phyloP scores from a whole-genome alignment of 92 coral and sea anemone genomes.

The Pocillopora meandrina region DNA sequence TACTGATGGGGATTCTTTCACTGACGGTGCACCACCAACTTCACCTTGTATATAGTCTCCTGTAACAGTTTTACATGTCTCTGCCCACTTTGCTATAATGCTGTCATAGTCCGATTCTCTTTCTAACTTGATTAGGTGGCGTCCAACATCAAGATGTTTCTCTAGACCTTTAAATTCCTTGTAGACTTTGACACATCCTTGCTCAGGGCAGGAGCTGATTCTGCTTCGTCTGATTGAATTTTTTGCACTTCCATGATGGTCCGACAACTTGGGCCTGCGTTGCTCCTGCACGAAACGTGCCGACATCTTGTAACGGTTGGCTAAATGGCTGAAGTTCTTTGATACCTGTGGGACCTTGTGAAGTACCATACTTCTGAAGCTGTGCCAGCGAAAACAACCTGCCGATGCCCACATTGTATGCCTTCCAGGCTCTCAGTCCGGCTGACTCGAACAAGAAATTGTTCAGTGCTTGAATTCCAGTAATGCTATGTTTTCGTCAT shows the following conservation, averaged over 20 bases:
- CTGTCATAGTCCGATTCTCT: conserved; percentile 24
- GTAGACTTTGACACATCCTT: conserved; percentile 34
- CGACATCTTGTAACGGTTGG: conserved; percentile 12
- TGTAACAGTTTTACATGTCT: conserved; percentile 23
- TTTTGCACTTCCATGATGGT: neutral
- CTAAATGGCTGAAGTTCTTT: conserved; percentile 15
- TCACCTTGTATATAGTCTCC: conserved; percentile 19
- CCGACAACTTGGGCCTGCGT: neutral
- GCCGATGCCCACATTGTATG: conserved; percentile 14
- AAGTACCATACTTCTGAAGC: conserved; percentile 11
- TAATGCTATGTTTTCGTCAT: conserved; percentile 19
- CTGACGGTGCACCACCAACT: neutral
- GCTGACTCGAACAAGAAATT: conserved; percentile 17
- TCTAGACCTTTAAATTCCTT: conserved; percentile 1
- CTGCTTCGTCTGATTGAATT: neutral
- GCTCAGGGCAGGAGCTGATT: conserved; percentile 22
- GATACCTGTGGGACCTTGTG: conserved; percentile 19
- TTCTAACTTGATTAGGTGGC: conserved; percentile 14
- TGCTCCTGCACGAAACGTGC: neutral
- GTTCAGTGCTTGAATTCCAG: conserved; percentile 27
- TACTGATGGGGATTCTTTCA: conserved; percentile 9
- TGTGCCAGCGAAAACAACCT: conserved; percentile 3
- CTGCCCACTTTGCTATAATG: conserved; percentile 24
- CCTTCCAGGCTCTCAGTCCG: conserved; percentile 20
- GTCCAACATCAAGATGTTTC: conserved; percentile 31